Evolutionary conservation across 2,888 invertebrate species (phyloP), one percentile per base, ranked within the genome.

Genomic region (Ectropis crepuscularia): DNA sequence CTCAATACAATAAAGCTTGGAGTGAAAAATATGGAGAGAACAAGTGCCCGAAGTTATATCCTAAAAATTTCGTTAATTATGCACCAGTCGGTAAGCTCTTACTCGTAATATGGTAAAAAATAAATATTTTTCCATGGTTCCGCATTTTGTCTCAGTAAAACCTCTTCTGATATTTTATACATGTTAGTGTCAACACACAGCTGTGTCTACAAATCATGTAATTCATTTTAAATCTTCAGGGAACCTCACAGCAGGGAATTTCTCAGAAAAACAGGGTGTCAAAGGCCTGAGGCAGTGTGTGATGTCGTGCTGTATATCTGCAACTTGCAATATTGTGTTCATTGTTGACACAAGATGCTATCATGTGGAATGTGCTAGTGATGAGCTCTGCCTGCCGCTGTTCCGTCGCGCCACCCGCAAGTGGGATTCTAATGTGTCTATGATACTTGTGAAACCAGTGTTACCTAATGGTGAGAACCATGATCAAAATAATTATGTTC

Each of bases 361-460:
- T 80, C 96, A 96, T 85, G 95, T 97, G 12, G 94, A 94, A 64
- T 97, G 97, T 85, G 90, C 87, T 6, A 95, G 93, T 73, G 95
- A 96, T 78, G 95, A 96, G 77, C 87, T 95, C 39, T 97, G 97
- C 76, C 77, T 95, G 68, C 97, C 97, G 0, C 90, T 95, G 12
- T 90, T 94, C 49, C 93, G 95, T 48, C 70, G 82, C 0, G 86
- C 83, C 12, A 82, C 80, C 57, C 85, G 90, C 7, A 95, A 95
- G 70, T 90, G 94, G 72, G 92, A 93, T 7, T 93, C 94, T 43
- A 95, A 95, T 75, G 94, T 96, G 0, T 95, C 94, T 61, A 96
- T 97, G 96, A 95, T 97, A 48, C 86, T 97, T 43, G 96, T 97
- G 0, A 95, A 95, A 82, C 96, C 97, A 5, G 94, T 95, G 0